These are phyloP conservation scores for Pherbina coryleti DNA, from an alignment of 2,888 invertebrate genomes.

Conservation along the genomic window DNA sequence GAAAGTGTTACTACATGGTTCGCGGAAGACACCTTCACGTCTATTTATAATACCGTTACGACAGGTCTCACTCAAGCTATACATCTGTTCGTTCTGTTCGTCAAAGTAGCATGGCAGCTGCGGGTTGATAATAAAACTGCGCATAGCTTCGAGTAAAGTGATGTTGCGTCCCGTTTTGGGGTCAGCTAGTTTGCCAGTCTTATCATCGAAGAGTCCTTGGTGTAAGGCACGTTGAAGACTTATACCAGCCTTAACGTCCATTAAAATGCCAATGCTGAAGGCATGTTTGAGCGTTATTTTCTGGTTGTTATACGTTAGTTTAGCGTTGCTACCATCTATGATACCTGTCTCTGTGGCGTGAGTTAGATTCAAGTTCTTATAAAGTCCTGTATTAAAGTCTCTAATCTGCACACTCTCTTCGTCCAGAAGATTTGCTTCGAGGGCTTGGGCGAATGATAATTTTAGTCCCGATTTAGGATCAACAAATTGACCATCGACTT, in stretches of 20 bases:
- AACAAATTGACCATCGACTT: constrained; percentile 83
- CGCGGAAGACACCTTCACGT: constrained; percentile 81
- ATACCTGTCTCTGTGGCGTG: constrained; percentile 83
- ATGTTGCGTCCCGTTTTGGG: constrained; percentile 83
- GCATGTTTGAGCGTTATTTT: constrained; percentile 82
- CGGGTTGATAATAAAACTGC: constrained; percentile 84
- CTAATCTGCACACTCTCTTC: constrained; percentile 86
- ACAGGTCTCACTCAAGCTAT: constrained; percentile 84
- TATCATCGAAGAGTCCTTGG: constrained; percentile 86
- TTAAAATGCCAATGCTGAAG: constrained; percentile 82
- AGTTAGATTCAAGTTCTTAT: constrained; percentile 82
- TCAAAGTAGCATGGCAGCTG: constrained; percentile 85
- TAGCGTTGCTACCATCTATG: constrained; percentile 79
- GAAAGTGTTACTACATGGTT: constrained; percentile 76
- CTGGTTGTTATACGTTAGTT: constrained; percentile 74
- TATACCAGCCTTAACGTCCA: constrained; percentile 85
- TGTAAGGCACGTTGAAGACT: constrained; percentile 88
- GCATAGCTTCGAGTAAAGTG: constrained; percentile 86
- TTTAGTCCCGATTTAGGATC: constrained; percentile 85
- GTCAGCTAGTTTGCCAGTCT: constrained; percentile 85
- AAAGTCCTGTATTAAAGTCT: constrained; percentile 81
- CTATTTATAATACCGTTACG: constrained; percentile 85
- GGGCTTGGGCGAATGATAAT: constrained; percentile 85
- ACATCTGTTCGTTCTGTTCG: constrained; percentile 78
- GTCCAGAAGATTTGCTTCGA: constrained; percentile 85